phyloP scores from a whole-genome alignment of 2,888 invertebrate species.

The Onthophagus sagittarius region DNA sequence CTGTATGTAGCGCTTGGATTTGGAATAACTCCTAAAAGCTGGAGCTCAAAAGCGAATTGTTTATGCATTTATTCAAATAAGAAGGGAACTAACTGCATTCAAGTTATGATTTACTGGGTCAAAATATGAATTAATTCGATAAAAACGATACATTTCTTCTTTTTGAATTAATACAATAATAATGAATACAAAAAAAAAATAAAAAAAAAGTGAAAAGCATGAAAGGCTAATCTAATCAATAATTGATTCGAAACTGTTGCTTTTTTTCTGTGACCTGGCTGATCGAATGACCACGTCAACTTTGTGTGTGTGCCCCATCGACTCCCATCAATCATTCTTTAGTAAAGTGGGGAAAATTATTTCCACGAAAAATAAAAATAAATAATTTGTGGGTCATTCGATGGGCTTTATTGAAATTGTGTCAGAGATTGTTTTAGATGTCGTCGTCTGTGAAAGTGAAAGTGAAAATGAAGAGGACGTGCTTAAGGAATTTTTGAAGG shows the following conservation, averaged over 20 bases:
- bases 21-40: not conserved
- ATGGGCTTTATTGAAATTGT: not conserved
- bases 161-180: not conserved
- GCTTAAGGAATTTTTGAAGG: slow-evolving; percentile 1
- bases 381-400: not conserved
- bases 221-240: not conserved
- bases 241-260: not conserved
- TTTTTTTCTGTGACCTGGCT: not conserved
- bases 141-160: not conserved
- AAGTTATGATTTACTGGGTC: not conserved
- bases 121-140: not conserved
- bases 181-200: not conserved
- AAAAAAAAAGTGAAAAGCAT: not conserved
- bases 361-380: too few species aligned
- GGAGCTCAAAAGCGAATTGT: not conserved
- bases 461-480: not conserved
- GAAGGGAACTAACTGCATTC: not conserved
- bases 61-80: not conserved
- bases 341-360: not conserved
- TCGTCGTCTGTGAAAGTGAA: not conserved
- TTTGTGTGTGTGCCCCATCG: not conserved
- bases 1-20: not conserved
- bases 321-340: not conserved
- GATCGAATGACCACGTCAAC: not conserved
- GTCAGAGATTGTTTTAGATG: slow-evolving; percentile 3